Evolutionary conservation across 1,140 invertebrate genomes (phyloP), one percentile per base, ranked within the genome.

Genomic region (Rhopalosiphum maidis): DNA sequence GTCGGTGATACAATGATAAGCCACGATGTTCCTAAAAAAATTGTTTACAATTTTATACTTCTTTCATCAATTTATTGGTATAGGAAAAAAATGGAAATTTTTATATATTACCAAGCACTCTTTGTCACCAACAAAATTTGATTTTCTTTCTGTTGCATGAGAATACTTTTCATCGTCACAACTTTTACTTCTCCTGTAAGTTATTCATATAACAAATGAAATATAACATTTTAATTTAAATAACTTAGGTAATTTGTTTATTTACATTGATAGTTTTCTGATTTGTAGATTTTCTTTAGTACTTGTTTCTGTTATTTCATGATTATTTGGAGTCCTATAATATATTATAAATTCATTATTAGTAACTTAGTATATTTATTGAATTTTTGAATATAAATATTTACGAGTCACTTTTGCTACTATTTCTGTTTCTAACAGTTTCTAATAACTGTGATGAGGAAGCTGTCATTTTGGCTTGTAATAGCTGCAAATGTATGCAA

Each of bases 351-450:
- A 55, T 86, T 41, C 30, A 54, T 41, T 1, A 23, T 85, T 77
- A 89, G 9, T 55, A 51, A 93, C 30, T 55, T 37, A 83, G 51
- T 89, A 21, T 25, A 43, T 90, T 68, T 68, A 22, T 93, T 93
- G 2, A 41, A 55, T 41, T 51, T 37, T 22, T 25, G 4, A 54
- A 41, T 18, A 41, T 92, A 55, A 86, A 55, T 85, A 86, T 43
- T 93, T 93, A 93, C 91, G 25, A 54, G 37, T 11, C 23, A 54
- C 43, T 93, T 15, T 93, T 93, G 91, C 35, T 85, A 85, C 82
- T 93, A 30, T 86, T 93, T 85, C 91, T 93, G 37, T 93, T 93
- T 93, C 91, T 93, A 11, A 93, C 82, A 55, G 91, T 85, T 93
- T 93, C 91, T 21, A 93, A 85, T 23, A 93, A n/a, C 35, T 93